Conservation (phyloP, 2,888 invertebrate genomes). For the Oasisia sp. region DNA sequence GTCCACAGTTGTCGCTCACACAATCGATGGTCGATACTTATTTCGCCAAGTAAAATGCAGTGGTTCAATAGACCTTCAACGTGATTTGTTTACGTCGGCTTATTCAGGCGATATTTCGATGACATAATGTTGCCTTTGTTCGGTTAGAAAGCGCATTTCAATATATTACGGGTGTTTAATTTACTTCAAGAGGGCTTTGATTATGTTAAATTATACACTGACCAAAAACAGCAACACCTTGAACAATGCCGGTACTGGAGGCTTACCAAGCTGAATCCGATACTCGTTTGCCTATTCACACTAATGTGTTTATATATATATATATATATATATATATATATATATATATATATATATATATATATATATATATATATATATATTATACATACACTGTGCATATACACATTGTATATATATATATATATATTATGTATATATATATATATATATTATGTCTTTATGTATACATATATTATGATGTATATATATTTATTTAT, state of each 20-base stretch:
- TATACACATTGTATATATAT: too few relatives aligned
- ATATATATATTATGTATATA: too few relatives aligned
- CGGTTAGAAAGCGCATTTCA: not conserved
- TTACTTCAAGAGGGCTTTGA: not conserved
- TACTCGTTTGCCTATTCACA: not conserved
- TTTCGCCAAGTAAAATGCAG: not conserved
- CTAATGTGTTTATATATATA: too few relatives aligned
- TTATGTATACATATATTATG: too few relatives aligned
- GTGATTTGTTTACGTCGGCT: not conserved
- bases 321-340: too few relatives aligned
- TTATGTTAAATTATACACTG: not conserved
- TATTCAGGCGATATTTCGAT: not conserved
- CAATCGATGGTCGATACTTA: constrained; percentile 4
- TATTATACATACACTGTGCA: too few relatives aligned
- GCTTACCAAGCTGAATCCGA: not conserved
- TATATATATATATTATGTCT: too few relatives aligned
- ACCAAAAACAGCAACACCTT: not conserved
- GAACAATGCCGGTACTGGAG: not conserved
- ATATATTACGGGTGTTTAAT: not conserved
- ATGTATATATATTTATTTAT: too few relatives aligned
- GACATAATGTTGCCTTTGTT: not conserved
- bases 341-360: too few relatives aligned
- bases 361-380: too few relatives aligned
- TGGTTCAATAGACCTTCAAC: not conserved
- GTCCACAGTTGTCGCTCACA: not conserved